phyloP scores from a whole-genome alignment of 2,113 vertebrate species.

The Cyanoramphus novaezelandiae region DNA sequence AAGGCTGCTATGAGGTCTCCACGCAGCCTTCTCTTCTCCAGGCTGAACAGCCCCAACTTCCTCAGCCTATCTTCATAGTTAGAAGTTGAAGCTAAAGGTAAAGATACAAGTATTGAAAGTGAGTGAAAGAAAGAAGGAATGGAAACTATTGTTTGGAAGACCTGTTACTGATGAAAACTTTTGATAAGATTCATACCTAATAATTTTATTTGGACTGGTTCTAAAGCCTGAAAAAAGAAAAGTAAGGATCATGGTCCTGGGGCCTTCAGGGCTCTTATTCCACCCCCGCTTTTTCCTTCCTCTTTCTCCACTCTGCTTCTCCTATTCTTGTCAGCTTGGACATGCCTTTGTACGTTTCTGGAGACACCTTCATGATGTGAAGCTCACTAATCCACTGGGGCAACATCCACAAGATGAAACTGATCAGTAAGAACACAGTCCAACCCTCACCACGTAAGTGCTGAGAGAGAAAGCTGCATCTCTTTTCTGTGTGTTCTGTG shows the following conservation, averaged over 20 bases:
- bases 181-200: background rate
- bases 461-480: background rate
- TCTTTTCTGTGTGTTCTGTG: background rate
- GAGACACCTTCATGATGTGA: background rate
- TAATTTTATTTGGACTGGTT: background rate
- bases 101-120: background rate
- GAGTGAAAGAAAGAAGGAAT: background rate
- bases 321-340: background rate
- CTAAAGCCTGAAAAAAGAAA: background rate
- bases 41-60: no score
- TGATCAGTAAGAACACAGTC: background rate
- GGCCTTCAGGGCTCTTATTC: background rate
- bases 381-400: background rate
- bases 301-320: background rate
- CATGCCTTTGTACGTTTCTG: background rate
- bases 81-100: background rate
- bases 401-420: background rate
- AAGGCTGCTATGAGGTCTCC: no score
- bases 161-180: background rate
- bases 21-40: no score
- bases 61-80: no score
- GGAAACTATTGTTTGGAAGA: background rate
- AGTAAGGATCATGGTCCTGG: background rate
- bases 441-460: fast-evolving
- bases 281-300: background rate